These are phyloP conservation scores for Drosophila lini DNA, from an alignment of 1,140 invertebrate species.

Conservation along the genomic window DNA sequence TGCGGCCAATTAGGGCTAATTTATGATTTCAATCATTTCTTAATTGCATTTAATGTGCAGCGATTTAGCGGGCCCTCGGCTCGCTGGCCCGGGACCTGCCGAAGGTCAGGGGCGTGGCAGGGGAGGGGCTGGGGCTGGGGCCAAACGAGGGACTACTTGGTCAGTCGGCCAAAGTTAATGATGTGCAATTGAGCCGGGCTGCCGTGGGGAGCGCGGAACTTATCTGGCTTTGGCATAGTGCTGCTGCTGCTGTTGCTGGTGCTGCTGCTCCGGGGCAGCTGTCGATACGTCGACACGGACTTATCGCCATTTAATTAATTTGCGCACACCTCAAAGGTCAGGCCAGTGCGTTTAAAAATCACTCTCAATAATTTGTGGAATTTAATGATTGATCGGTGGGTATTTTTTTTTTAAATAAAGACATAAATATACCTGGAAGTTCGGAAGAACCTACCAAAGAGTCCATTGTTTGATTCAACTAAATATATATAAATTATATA, in stretches of 20 bases:
- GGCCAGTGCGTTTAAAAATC: constrained; percentile 18
- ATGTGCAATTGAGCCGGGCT: constrained; percentile 44
- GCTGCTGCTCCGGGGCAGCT: constrained; percentile 43
- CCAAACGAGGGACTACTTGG: constrained; percentile 46
- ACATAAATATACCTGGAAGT: not conserved
- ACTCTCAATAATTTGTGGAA: not conserved
- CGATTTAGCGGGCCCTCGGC: constrained; percentile 60
- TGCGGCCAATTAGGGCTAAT: constrained; percentile 79
- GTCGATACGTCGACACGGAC: constrained; percentile 51
- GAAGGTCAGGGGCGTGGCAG: constrained; percentile 10
- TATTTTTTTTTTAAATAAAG: not conserved
- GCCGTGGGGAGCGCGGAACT: constrained; percentile 3
- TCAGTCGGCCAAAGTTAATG: constrained; percentile 78
- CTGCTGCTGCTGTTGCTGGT: not conserved
- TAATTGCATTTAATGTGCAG: constrained; percentile 82
- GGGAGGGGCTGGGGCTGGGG: not conserved
- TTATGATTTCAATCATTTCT: constrained; percentile 83
- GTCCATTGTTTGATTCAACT: not conserved
- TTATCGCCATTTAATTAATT: constrained; percentile 77
- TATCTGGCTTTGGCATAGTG: constrained; percentile 21
- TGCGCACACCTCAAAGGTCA: constrained; percentile 65
- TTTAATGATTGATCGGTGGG: not conserved
- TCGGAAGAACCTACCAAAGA: not conserved
- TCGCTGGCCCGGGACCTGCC: not conserved
- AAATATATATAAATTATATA: too few relatives aligned